phyloP scores from a whole-genome alignment of 2,888 invertebrate genomes.

The Cryptocephalus moraei region DNA sequence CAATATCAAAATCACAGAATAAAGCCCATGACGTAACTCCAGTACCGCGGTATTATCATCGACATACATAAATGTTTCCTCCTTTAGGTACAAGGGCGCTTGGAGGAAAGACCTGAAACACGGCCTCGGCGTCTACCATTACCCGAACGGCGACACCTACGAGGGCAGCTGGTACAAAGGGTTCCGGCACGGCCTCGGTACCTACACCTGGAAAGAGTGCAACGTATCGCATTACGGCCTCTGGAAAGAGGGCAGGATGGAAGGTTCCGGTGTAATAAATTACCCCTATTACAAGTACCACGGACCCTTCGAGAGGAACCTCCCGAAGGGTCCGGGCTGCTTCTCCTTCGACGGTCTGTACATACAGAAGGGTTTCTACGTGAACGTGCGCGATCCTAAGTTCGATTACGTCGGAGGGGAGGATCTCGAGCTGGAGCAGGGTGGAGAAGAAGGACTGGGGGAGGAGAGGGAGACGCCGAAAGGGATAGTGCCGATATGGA shows the following conservation, averaged over 20 bases:
- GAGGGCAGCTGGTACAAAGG: slow-evolving; percentile 71
- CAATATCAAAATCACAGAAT: too few relatives aligned
- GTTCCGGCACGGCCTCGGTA: slow-evolving; percentile 66
- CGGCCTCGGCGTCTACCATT: slow-evolving; percentile 58
- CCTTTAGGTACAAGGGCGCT: slow-evolving; percentile 67
- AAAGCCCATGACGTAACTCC: too few relatives aligned
- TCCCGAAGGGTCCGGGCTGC: slow-evolving; percentile 63
- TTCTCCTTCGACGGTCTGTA: slow-evolving; percentile 67
- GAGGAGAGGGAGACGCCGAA: slow-evolving; percentile 26
- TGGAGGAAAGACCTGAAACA: slow-evolving; percentile 63
- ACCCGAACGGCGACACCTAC: slow-evolving; percentile 68
- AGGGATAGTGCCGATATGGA: slow-evolving; percentile 50
- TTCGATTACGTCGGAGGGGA: slow-evolving; percentile 41
- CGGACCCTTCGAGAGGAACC: slow-evolving; percentile 59
- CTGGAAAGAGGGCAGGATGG: slow-evolving; percentile 64
- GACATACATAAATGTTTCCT: too few relatives aligned
- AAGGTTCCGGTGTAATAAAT: slow-evolving; percentile 64
- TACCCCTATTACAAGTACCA: slow-evolving; percentile 56
- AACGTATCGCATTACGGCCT: slow-evolving; percentile 50
- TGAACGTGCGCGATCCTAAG: slow-evolving; percentile 49
- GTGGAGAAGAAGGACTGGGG: slow-evolving; percentile 32
- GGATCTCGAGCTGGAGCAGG: slow-evolving; percentile 40
- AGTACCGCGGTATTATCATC: too few relatives aligned
- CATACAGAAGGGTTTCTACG: slow-evolving; percentile 65
- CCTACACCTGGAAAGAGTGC: slow-evolving; percentile 54